phyloP scores from a whole-genome alignment of 2,113 vertebrate genomes.

The Melanerpes aurifrons region DNA sequence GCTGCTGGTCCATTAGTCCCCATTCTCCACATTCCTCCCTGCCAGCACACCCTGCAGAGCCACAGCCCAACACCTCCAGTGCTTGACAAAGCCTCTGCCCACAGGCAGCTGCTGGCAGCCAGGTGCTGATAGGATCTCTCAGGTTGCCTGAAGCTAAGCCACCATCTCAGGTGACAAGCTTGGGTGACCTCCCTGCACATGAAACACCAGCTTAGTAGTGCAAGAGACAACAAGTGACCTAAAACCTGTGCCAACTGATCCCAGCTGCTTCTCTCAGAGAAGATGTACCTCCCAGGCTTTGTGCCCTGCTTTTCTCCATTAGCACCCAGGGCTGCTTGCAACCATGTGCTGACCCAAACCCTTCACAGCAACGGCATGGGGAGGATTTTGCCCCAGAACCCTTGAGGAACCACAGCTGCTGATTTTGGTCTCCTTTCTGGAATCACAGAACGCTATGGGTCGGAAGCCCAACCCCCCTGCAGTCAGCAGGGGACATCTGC shows the following conservation, averaged over 20 bases:
- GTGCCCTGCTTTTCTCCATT: background rate
- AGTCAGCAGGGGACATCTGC: background rate
- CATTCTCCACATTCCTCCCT: no score
- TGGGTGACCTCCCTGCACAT: background rate
- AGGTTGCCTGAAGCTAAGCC: background rate
- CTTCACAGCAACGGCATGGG: rapidly evolving
- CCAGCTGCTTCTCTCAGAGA: background rate
- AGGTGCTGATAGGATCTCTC: background rate
- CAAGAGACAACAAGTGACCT: background rate
- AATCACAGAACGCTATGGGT: background rate
- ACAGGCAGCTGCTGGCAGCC: rapidly evolving
- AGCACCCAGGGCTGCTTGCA: background rate
- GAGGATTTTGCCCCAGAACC: background rate
- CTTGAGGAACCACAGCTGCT: no score
- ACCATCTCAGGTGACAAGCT: background rate
- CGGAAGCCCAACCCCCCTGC: background rate
- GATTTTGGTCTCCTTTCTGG: background rate
- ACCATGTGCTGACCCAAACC: background rate
- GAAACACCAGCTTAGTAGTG: background rate
- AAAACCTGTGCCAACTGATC: background rate
- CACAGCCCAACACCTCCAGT: rapidly evolving
- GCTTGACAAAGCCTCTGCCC: background rate
- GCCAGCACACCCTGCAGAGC: rapidly evolving
- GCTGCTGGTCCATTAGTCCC: rapidly evolving
- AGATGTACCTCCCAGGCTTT: background rate